These are phyloP conservation scores for Crotalus viridis DNA, from an alignment of 2,113 vertebrate genomes.

Conservation along the genomic window DNA sequence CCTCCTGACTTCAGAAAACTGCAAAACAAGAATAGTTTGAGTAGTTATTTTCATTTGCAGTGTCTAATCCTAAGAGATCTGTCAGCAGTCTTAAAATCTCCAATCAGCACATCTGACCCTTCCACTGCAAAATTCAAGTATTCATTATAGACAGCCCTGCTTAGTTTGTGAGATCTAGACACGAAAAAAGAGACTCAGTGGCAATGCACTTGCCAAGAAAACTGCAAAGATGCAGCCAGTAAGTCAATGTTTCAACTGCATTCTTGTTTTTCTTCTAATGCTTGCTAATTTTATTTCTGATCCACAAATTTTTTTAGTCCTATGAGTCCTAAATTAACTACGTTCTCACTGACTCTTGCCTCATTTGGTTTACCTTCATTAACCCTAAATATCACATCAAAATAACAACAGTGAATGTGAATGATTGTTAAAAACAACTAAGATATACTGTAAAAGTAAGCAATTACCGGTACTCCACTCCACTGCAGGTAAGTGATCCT, in stretches of 20 bases:
- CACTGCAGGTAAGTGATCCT: not conserved
- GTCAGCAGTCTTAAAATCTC: not conserved
- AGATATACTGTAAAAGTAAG: not conserved
- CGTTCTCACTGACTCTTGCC: not conserved
- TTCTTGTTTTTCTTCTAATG: not conserved
- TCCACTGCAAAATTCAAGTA: not conserved
- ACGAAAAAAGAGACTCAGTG: not conserved
- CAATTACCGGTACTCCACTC: too few relatives aligned
- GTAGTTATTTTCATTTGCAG: not conserved
- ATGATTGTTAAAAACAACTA: not conserved
- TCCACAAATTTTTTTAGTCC: not conserved
- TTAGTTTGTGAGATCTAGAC: not conserved
- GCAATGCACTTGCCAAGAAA: not conserved
- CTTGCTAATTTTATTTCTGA: not conserved
- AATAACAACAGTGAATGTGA: too few relatives aligned
- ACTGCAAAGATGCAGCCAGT: not conserved
- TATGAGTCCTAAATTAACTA: not conserved
- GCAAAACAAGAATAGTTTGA: constrained; percentile 18
- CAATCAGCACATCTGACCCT: not conserved
- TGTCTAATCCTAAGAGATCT: not conserved
- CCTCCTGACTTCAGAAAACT: constrained; percentile 87
- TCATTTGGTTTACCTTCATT: not conserved
- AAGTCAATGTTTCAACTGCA: too few relatives aligned
- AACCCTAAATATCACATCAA: not conserved
- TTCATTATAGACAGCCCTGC: not conserved